Base-by-base conservation (phyloP, 2,888 invertebrate species). In the Lithophane socia region DNA sequence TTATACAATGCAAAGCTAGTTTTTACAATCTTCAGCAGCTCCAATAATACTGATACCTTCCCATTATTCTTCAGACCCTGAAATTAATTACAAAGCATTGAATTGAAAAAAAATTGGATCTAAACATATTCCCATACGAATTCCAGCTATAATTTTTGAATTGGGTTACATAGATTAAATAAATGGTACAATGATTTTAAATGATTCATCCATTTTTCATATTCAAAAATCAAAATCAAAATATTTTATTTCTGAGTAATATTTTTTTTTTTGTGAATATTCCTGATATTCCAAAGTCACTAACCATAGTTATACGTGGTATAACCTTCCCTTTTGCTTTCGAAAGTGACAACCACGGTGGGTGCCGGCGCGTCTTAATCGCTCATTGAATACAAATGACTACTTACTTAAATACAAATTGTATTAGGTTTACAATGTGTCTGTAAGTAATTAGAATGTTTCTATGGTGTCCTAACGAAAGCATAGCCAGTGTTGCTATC, bases 331-430 rank as follows among this genome's bases (percentile, higher is more conserved):
- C 83, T 47, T 71, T 81, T 83, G 82, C 85, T 91, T 93, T 92
- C 92, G 92, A 93, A 93, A 93, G 93, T 87, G 91, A 92, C 90
- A 92, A 85, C 89, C 87, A 73, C 77, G 56, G 63, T 84, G 86
- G 90, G 92, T 89, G 90, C 89, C 76, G 67, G 64, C 75, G 63
- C 68, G 73, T 69, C 80, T 82, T 79, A 85, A 90, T 88, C 86
- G 73, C 80, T 81, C 73, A 86, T 86, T 88, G 88, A 88, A 89
- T 89, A 83, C 84, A 81, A 89, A 90, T 79, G 52, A 79, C 64
- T 71, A 72, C 60, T 67, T 13, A 58, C 56, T 65, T 44, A 63
- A 47, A 54, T 63, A 73, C 49, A 49, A 82, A 68, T 68, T 68
- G 18, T 71, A 58, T 64, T 65, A 60, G 21, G 3, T 58, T 60